Conservation (phyloP, 2,888 invertebrate species). For the Seira musarum region DNA sequence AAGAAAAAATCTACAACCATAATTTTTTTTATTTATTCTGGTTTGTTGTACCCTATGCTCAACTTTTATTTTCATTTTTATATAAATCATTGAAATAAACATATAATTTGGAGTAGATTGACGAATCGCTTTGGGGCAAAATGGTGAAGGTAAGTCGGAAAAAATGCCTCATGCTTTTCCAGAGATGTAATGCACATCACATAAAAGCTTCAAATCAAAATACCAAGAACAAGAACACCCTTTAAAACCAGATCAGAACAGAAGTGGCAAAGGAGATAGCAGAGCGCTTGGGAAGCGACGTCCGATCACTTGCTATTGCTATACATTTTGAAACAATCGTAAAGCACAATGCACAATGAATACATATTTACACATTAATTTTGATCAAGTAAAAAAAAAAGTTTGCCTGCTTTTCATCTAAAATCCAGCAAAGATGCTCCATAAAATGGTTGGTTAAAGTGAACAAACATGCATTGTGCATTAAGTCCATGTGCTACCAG, state of each 20-base stretch:
- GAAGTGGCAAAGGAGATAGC: too few relatives aligned
- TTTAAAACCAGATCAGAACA: constrained; percentile 6
- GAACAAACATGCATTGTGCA: background rate
- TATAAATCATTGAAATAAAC: constrained; percentile 16
- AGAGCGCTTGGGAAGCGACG: background rate
- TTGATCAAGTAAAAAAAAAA: constrained; percentile 1
- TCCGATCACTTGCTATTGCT: background rate
- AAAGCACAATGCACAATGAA: constrained; percentile 9
- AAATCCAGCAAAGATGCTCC: constrained; percentile 6
- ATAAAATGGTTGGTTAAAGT: constrained; percentile 9
- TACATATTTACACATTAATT: constrained; percentile 15
- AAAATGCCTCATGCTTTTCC: background rate
- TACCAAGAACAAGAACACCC: background rate
- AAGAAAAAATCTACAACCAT: background rate
- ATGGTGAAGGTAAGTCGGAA: constrained; percentile 1
- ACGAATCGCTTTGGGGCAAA: constrained; percentile 11
- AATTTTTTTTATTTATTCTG: background rate
- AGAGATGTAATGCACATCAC: background rate
- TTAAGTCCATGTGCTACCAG: constrained; percentile 24
- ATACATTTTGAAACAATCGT: background rate
- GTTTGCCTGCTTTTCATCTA: background rate
- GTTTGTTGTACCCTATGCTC: constrained; percentile 7
- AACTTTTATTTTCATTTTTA: constrained; percentile 14
- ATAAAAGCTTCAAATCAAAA: background rate
- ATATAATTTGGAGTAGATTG: background rate